Evolutionary conservation across 2,888 invertebrate genomes (phyloP).

Genomic region (Neoitamus cyanurus): DNA sequence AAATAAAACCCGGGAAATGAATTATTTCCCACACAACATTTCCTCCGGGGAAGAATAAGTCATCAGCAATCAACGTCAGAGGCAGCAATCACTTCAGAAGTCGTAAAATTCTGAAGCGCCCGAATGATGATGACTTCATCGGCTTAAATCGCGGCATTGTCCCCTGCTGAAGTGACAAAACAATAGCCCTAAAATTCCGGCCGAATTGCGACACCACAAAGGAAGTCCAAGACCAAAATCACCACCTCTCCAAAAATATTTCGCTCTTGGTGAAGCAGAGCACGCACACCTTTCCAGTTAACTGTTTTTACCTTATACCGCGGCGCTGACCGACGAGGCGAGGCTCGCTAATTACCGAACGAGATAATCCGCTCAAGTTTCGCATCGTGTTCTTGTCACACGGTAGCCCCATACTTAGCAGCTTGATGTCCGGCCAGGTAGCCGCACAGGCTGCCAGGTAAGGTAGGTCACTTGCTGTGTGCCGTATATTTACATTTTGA

Average conservation of each 20-base stretch:
- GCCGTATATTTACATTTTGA: background rate
- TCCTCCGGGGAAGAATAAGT: background rate
- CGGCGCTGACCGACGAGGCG: background rate
- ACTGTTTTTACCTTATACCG: background rate
- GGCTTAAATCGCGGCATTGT: background rate
- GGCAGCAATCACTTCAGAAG: background rate
- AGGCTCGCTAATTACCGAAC: background rate
- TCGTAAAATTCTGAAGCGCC: background rate
- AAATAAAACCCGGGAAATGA: background rate
- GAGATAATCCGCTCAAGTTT: background rate
- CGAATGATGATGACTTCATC: background rate
- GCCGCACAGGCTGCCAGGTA: background rate
- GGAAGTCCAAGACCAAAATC: background rate
- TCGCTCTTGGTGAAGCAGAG: background rate
- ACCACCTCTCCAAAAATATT: background rate
- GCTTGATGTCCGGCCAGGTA: background rate
- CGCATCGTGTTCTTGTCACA: background rate
- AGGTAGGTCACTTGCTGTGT: background rate
- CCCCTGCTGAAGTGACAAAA: background rate
- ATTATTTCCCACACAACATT: background rate
- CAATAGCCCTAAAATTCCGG: background rate
- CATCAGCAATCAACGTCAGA: background rate
- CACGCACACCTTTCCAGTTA: background rate
- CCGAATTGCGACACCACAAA: background rate
- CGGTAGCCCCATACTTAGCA: background rate